A percentile compares a stretch with the other conserved stretches of the same genome.
Evolutionary conservation across 2,888 invertebrate genomes (phyloP).

Genomic region (Zhengitettix transpicula): DNA sequence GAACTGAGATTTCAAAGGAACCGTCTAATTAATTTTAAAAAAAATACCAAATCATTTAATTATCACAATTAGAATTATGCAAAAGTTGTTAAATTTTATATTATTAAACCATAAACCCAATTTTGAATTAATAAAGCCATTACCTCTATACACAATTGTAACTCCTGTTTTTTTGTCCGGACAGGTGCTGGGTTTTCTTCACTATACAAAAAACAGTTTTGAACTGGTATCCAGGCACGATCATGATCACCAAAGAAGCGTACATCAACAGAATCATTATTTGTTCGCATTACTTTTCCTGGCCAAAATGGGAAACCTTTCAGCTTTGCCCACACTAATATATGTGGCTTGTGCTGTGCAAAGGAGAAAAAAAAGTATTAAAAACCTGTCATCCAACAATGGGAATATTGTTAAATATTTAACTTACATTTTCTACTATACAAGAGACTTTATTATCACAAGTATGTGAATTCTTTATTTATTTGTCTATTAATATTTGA

Average conservation of each 20-base stretch:
- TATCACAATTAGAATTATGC: background rate
- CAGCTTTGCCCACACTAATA: constrained; percentile 88
- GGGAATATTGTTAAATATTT: too few relatives aligned
- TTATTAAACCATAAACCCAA: background rate
- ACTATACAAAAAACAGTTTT: constrained; percentile 30
- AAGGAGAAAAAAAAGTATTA: background rate
- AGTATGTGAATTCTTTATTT: too few relatives aligned
- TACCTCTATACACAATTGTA: constrained; percentile 43
- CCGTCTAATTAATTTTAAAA: background rate
- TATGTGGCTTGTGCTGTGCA: constrained; percentile 42
- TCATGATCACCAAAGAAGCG: constrained; percentile 93
- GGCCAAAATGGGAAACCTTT: constrained; percentile 98
- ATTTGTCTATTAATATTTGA: too few relatives aligned
- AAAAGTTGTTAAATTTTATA: background rate
- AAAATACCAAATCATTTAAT: background rate
- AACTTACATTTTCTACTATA: too few relatives aligned
- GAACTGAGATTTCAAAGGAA: background rate
- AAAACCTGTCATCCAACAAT: too few relatives aligned
- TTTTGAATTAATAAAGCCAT: background rate
- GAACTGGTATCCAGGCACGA: constrained; percentile 73
- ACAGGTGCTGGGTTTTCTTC: constrained; percentile 29
- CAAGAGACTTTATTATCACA: too few relatives aligned
- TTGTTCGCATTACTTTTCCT: constrained; percentile 71
- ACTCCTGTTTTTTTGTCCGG: constrained; percentile 35
- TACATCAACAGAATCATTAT: constrained; percentile 61